A percentile compares a stretch with the other conserved stretches of the same genome.
phyloP scores from a whole-genome alignment of 2,113 vertebrate species.

The Mastomys coucha region DNA sequence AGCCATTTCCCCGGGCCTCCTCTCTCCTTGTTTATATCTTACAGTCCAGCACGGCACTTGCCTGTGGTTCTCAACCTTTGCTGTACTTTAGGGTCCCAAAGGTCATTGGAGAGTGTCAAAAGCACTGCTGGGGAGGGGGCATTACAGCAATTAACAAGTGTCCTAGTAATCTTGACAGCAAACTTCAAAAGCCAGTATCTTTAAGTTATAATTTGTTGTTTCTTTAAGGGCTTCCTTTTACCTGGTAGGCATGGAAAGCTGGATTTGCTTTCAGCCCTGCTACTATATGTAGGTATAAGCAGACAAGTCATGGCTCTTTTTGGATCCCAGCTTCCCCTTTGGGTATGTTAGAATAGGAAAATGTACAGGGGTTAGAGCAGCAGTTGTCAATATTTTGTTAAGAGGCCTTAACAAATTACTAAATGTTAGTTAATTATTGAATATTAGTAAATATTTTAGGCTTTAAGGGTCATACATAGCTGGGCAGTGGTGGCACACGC shows the following conservation, averaged over 20 bases:
- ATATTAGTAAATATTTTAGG: constrained; percentile 31
- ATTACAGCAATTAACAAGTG: not conserved
- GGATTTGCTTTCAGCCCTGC: not conserved
- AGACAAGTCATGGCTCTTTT: not conserved
- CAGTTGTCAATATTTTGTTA: not conserved
- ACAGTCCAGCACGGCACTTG: not conserved
- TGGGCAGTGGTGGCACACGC: too few species aligned
- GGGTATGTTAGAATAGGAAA: not conserved
- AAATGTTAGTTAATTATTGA: too few species aligned
- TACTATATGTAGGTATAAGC: not conserved
- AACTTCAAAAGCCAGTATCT: not conserved
- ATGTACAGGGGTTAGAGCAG: not conserved
- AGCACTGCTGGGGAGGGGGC: not conserved
- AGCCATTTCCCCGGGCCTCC: not conserved
- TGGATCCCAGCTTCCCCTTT: constrained; percentile 10
- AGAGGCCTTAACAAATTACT: too few species aligned
- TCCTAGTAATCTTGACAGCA: not conserved
- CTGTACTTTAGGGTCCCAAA: not conserved
- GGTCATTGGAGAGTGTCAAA: not conserved
- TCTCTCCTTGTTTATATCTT: not conserved
- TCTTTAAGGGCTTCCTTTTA: not conserved
- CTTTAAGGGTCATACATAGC: too few species aligned
- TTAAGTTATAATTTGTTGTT: constrained; percentile 1
- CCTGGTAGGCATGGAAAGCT: not conserved
- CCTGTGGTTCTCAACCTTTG: not conserved